Conservation (phyloP, 2,888 invertebrate genomes). For the Sarcophaga carnaria region DNA sequence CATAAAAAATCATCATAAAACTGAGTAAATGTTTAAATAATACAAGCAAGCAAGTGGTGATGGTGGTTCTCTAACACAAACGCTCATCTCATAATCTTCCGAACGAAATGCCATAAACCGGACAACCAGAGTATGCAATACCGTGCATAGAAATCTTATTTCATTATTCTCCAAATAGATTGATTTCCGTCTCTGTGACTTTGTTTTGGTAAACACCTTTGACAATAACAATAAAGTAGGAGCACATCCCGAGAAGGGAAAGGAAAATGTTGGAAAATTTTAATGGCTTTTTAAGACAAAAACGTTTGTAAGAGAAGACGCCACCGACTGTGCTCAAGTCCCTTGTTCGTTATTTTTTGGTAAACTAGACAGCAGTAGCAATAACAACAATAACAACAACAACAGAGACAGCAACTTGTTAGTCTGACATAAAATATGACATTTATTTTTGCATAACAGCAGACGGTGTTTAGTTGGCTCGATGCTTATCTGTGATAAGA, state of each 20-base stretch:
- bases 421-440: slow-evolving; percentile 57
- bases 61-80: no score
- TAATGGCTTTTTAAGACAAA: slow-evolving; percentile 44
- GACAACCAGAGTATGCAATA: not conserved
- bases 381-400: not conserved
- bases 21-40: slow-evolving; percentile 18
- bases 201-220: not conserved
- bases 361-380: not conserved
- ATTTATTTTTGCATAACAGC: slow-evolving; percentile 63
- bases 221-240: not conserved
- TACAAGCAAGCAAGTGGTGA: no score
- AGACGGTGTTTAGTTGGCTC: slow-evolving; percentile 4
- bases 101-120: slow-evolving; percentile 20
- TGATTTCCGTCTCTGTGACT: slow-evolving; percentile 13
- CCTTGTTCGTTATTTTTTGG: not conserved
- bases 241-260: not conserved
- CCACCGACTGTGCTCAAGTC: slow-evolving; percentile 18
- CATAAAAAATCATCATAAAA: slow-evolving; percentile 43
- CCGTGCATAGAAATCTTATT: slow-evolving; percentile 7
- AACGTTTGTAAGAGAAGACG: slow-evolving; percentile 14
- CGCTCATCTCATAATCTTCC: not conserved
- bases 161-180: slow-evolving; percentile 29
- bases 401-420: slow-evolving; percentile 27
- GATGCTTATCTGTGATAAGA: slow-evolving; percentile 33
- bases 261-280: slow-evolving; percentile 19